These are phyloP conservation scores for Halichoeres trimaculatus DNA, from an alignment of 2,113 vertebrate species.

Conservation along the genomic window DNA sequence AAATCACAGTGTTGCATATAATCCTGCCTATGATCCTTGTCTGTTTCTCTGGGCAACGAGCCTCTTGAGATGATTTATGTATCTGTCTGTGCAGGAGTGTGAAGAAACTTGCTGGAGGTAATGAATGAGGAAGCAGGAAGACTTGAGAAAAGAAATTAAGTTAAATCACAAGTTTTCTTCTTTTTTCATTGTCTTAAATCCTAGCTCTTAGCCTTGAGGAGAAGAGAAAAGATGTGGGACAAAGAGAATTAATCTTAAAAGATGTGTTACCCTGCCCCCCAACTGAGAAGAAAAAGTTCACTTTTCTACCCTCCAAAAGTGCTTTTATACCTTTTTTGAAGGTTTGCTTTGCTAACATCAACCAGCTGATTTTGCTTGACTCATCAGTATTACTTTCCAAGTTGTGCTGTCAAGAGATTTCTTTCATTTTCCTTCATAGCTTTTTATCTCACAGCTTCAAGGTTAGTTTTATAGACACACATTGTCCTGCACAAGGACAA, in stretches of 20 bases:
- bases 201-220: conserved; percentile 27
- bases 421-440: neutral
- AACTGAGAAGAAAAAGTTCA: conserved; percentile 1
- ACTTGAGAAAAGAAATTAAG: conserved; percentile 52
- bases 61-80: conserved; percentile 71
- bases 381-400: conserved; percentile 2
- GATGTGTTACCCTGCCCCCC: neutral
- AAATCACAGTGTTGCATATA: conserved; percentile 61
- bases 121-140: conserved; percentile 23
- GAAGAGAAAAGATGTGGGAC: conserved; percentile 17
- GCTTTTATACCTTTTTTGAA: neutral
- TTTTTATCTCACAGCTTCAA: conserved; percentile 50
- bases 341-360: neutral
- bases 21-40: conserved; percentile 61
- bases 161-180: conserved; percentile 49
- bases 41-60: conserved; percentile 67
- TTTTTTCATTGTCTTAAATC: conserved; percentile 17
- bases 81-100: conserved; percentile 59
- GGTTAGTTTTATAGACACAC: conserved; percentile 35
- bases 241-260: conserved; percentile 24
- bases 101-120: conserved; percentile 59
- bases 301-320: neutral
- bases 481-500: conserved; percentile 47
- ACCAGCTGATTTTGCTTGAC: conserved; percentile 6
- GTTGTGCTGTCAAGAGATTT: neutral